Evolutionary conservation across 2,888 invertebrate genomes (phyloP).

Genomic region (Scelioninae gen. 1): DNA sequence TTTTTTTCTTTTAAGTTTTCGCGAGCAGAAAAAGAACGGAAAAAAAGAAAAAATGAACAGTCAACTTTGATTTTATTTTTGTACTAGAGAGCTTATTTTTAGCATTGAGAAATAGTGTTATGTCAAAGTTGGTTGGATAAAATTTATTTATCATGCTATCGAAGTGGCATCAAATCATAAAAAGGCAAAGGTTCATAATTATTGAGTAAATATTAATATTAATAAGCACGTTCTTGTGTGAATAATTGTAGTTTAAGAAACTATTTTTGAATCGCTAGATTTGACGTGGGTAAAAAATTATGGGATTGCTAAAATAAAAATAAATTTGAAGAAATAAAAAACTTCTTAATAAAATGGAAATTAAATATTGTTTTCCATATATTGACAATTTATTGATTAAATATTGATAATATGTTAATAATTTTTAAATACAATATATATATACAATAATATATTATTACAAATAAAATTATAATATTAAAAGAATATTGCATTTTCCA

Average conservation of each 20-base stretch:
- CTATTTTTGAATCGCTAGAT: neutral
- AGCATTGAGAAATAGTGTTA: slow-evolving; percentile 4
- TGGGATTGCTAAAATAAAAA: no score
- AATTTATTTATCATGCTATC: slow-evolving; percentile 24
- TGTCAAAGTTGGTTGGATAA: slow-evolving; percentile 4
- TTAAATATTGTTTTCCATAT: no score
- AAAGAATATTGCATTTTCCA: slow-evolving; percentile 10
- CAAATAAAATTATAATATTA: no score
- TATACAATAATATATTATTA: no score
- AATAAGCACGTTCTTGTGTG: neutral
- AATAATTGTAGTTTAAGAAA: neutral
- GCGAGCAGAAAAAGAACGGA: neutral
- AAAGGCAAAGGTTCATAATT: slow-evolving; percentile 22
- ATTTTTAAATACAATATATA: no score
- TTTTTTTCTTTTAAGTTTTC: neutral
- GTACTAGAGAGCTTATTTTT: slow-evolving; percentile 11
- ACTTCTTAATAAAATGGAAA: no score
- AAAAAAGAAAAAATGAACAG: neutral
- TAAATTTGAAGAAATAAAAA: no score
- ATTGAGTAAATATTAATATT: slow-evolving; percentile 7
- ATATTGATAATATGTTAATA: no score
- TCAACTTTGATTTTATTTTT: slow-evolving; percentile 19
- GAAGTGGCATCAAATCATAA: neutral
- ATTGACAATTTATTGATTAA: no score
- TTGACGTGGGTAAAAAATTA: neutral